phyloP scores from a whole-genome alignment of 92 coral and sea anemone genomes.

The Epizoanthus scotinus region DNA sequence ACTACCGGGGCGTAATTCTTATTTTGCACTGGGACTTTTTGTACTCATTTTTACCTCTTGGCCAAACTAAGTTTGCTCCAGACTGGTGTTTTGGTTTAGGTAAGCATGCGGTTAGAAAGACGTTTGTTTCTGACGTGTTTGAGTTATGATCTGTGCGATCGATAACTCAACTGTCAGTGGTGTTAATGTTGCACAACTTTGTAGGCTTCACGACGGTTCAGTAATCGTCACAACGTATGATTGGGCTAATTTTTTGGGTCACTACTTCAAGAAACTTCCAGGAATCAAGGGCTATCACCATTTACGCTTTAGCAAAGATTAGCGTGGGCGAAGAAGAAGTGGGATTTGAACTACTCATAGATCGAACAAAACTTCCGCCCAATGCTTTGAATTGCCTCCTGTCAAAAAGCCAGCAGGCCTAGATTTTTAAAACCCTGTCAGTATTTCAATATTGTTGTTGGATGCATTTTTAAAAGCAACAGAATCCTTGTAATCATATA shows the following conservation, averaged over 20 bases:
- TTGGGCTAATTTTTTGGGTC: constrained; percentile 34
- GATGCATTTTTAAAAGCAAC: too few species aligned
- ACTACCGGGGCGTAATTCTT: constrained; percentile 35
- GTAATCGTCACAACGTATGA: constrained; percentile 30
- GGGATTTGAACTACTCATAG: too few species aligned
- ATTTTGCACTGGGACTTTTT: constrained; percentile 9
- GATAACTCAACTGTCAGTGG: not conserved
- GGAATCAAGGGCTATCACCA: constrained; percentile 43
- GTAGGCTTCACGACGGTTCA: constrained; percentile 29
- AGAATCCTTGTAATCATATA: too few species aligned
- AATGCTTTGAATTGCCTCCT: not conserved
- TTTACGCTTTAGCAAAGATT: constrained; percentile 18
- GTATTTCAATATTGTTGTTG: too few species aligned
- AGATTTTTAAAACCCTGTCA: too few species aligned
- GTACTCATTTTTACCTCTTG: constrained; percentile 53
- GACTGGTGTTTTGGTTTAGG: constrained; percentile 62
- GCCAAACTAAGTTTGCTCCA: constrained; percentile 62
- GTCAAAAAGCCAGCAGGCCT: not conserved
- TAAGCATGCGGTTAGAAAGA: constrained; percentile 43
- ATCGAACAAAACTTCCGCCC: too few species aligned
- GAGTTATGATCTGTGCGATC: constrained; percentile 7
- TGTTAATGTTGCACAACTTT: constrained; percentile 16
- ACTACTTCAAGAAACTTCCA: constrained; percentile 28
- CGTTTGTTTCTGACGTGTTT: not conserved
- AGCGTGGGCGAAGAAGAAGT: not conserved